A percentile compares a stretch with the other conserved stretches of the same genome.
These are phyloP conservation scores for Stylophora pistillata DNA, from an alignment of 64 coral and sea anemone genomes.

Conservation along the genomic window DNA sequence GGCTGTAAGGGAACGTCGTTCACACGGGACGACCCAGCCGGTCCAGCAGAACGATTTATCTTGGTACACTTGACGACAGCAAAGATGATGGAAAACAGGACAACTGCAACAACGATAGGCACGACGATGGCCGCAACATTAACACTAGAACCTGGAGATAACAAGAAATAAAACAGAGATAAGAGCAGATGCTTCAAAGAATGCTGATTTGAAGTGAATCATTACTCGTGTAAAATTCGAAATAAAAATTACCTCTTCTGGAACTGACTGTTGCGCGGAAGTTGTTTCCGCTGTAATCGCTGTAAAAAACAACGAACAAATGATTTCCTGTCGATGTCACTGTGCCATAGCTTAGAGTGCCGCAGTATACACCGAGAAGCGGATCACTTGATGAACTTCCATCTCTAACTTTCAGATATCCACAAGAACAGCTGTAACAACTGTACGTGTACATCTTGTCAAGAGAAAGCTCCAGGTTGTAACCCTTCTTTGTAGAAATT, in stretches of 20 bases:
- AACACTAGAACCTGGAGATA: too few species aligned
- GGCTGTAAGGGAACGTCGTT: background rate
- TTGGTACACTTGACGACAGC: background rate
- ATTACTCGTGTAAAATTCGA: background rate
- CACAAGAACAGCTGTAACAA: background rate
- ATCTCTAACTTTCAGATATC: slow-evolving; percentile 11
- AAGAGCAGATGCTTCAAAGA: background rate
- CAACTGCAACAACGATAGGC: slow-evolving; percentile 4
- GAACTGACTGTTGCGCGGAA: slow-evolving; percentile 12
- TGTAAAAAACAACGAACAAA: background rate
- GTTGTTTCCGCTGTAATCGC: background rate
- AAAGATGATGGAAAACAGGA: background rate
- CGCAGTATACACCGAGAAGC: slow-evolving; percentile 10
- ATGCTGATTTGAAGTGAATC: background rate
- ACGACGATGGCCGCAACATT: background rate
- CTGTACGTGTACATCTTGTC: background rate
- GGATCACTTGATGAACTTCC: background rate
- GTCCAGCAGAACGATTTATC: background rate
- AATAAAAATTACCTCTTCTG: background rate
- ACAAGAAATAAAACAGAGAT: background rate
- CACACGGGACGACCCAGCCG: background rate
- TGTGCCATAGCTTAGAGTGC: background rate
- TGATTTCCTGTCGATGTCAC: slow-evolving; percentile 12
- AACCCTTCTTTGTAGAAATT: slow-evolving; percentile 8
- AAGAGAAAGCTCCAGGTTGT: background rate